Evolutionary conservation across 64 coral and sea anemone species (phyloP).

Genomic region (Platygyra sinensis): DNA sequence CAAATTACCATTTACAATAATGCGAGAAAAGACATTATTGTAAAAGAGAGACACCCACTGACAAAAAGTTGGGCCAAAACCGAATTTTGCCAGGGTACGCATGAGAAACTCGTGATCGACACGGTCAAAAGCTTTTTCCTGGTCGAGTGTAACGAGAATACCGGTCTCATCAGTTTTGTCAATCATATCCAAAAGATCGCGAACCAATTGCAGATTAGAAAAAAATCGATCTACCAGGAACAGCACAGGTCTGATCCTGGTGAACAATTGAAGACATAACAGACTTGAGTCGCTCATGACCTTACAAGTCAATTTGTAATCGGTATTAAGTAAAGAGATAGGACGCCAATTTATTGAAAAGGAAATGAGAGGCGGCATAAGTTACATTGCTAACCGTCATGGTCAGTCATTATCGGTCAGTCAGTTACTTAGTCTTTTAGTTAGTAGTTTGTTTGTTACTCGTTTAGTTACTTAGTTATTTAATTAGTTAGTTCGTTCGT

Average conservation of each 20-base stretch:
- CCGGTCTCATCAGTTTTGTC: too few relatives aligned
- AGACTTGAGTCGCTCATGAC: background rate
- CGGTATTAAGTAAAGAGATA: background rate
- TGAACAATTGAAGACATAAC: background rate
- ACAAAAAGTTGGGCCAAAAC: background rate
- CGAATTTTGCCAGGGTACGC: background rate
- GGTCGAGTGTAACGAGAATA: too few relatives aligned
- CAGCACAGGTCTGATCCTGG: background rate
- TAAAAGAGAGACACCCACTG: background rate
- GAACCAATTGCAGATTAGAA: background rate
- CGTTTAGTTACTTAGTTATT: too few relatives aligned
- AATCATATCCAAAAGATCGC: background rate
- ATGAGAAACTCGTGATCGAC: too few relatives aligned
- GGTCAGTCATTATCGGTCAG: too few relatives aligned
- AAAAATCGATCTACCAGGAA: background rate
- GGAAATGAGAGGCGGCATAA: background rate
- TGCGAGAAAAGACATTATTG: background rate
- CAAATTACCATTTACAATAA: background rate
- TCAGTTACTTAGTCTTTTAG: too few relatives aligned
- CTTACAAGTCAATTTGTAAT: background rate
- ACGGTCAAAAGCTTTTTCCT: too few relatives aligned
- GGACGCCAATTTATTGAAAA: slow-evolving; percentile 7
- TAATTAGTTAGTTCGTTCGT: too few relatives aligned
- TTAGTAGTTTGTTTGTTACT: too few relatives aligned
- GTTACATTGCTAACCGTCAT: background rate